Percentiles rank a stretch among this genome's conserved stretches.
phyloP scores from a whole-genome alignment of 1,140 invertebrate species.

The Bacillus rossius region DNA sequence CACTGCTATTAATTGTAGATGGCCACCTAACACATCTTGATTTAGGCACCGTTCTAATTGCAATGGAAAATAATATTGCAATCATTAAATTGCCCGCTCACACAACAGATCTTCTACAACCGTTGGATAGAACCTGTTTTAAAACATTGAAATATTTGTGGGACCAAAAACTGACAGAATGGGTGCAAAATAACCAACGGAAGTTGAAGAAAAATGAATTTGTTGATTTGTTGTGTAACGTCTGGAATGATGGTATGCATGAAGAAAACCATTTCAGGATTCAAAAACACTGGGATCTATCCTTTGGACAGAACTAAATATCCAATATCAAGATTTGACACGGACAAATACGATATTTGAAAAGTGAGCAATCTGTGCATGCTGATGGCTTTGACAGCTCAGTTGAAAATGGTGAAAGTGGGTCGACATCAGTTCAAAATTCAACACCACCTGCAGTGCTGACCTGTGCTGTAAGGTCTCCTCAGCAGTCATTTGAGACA shows the following conservation, averaged over 20 bases:
- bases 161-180: slow-evolving; percentile 11
- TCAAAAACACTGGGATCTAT: neutral
- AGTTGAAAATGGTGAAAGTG: too few relatives aligned
- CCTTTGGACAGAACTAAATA: slow-evolving; percentile 11
- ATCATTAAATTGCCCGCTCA: slow-evolving; percentile 14
- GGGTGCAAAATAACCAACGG: slow-evolving; percentile 11
- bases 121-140: slow-evolving; percentile 12
- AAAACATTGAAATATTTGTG: slow-evolving; percentile 11
- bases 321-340: slow-evolving; percentile 4
- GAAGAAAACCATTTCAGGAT: neutral
- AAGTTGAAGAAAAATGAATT: slow-evolving; percentile 15
- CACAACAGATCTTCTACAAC: slow-evolving; percentile 14
- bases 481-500: too few relatives aligned
- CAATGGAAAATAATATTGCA: slow-evolving; percentile 2
- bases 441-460: too few relatives aligned
- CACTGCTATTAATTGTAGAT: slow-evolving; percentile 15
- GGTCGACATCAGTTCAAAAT: too few relatives aligned
- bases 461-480: too few relatives aligned
- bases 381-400: too few relatives aligned
- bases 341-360: slow-evolving; percentile 7
- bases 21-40: slow-evolving; percentile 13
- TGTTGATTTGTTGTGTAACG: slow-evolving; percentile 7
- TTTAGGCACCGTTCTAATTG: slow-evolving; percentile 1
- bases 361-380: too few relatives aligned
- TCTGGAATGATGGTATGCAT: slow-evolving; percentile 8